phyloP scores from a whole-genome alignment of 92 coral and sea anemone species.

The Zoanthus gigantus region DNA sequence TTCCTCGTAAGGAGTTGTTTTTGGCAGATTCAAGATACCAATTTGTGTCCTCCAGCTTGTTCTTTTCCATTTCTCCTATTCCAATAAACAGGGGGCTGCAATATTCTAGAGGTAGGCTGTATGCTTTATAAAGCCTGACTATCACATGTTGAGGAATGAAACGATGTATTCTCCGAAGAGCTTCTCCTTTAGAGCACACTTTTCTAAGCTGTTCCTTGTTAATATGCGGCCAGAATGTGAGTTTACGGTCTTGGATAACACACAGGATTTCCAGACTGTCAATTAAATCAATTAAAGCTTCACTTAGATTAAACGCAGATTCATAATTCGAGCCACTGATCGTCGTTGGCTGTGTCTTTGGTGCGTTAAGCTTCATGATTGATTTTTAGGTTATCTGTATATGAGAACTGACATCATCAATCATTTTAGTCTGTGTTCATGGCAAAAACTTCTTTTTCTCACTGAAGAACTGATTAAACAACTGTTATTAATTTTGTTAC shows the following conservation, averaged over 20 bases:
- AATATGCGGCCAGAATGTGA: background rate
- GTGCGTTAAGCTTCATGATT: too few relatives aligned
- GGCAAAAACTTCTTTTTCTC: too few relatives aligned
- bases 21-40: background rate
- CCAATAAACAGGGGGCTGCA: slow-evolving; percentile 40
- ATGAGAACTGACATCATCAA: too few relatives aligned
- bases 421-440: too few relatives aligned
- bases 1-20: background rate
- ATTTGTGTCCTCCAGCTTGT: background rate
- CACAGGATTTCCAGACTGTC: slow-evolving; percentile 11
- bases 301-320: background rate
- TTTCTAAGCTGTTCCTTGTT: background rate
- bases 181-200: background rate
- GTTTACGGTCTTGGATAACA: background rate
- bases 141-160: background rate
- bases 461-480: background rate
- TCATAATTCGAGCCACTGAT: background rate
- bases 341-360: background rate
- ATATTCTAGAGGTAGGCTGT: slow-evolving; percentile 38
- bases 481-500: background rate
- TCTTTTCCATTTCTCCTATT: slow-evolving; percentile 21
- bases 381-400: too few relatives aligned
- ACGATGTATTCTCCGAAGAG: background rate
- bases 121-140: slow-evolving; percentile 33
- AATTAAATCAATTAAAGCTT: background rate